These are phyloP conservation scores for Dryobates pubescens DNA, from an alignment of 2,797 vertebrate species.

Conservation along the genomic window DNA sequence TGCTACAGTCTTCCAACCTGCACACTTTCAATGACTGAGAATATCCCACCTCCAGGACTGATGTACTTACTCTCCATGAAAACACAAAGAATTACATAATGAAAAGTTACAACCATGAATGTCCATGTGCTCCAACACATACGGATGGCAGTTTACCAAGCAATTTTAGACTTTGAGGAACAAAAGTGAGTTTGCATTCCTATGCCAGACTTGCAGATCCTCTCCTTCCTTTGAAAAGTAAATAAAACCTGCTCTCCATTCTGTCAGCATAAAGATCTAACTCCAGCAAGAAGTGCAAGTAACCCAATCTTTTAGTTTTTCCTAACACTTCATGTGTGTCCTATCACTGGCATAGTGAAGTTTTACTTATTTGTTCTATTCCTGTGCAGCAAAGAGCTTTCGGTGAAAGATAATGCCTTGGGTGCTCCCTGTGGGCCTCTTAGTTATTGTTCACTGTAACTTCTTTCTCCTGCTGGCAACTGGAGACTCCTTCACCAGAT, in stretches of 20 bases:
- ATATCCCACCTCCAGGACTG: not conserved
- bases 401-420: conserved; percentile 20
- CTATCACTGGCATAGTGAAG: not conserved
- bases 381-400: not conserved
- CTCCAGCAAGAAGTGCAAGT: not conserved
- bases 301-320: conserved; percentile 27
- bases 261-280: not conserved
- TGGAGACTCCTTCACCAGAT: conserved; percentile 15
- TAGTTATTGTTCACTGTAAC: conserved; percentile 30
- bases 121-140: not conserved
- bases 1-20: not conserved
- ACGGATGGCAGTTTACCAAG: not conserved
- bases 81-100: not conserved
- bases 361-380: conserved; percentile 35
- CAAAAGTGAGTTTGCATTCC: conserved; percentile 2
- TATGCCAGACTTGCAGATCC: not conserved
- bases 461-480: not conserved
- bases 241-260: not conserved
- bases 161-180: not conserved
- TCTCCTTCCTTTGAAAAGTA: conserved; percentile 2
- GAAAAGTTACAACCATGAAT: not conserved
- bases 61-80: not conserved
- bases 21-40: not conserved
- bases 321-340: conserved; percentile 10
- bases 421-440: not conserved